A percentile compares a stretch with the other conserved stretches of the same genome.
Evolutionary conservation across 2,888 invertebrate genomes (phyloP).

Genomic region (Acrobasis repandana): DNA sequence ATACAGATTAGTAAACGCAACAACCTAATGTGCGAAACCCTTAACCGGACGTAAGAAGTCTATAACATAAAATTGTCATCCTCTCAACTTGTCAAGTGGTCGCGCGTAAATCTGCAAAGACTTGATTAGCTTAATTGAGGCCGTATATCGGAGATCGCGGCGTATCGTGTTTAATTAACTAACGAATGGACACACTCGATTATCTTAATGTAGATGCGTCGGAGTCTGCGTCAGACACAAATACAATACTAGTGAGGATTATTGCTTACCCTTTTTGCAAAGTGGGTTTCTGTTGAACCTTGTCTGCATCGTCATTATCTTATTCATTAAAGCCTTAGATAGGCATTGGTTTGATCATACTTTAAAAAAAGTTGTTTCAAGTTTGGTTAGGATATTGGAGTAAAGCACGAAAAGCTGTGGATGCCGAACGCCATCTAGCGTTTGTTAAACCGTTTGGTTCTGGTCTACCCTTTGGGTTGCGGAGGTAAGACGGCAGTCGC

Average conservation of each 20-base stretch:
- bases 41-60: not conserved
- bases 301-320: too few species aligned
- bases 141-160: conserved; percentile 72
- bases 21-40: too few species aligned
- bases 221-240: conserved; percentile 28
- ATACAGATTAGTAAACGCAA: too few species aligned
- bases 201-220: conserved; percentile 68
- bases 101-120: conserved; percentile 68
- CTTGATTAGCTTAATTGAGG: conserved; percentile 77
- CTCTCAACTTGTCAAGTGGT: conserved; percentile 4
- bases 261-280: not conserved
- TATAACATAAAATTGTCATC: conserved; percentile 15
- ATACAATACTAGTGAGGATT: not conserved
- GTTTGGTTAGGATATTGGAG: too few species aligned
- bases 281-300: not conserved
- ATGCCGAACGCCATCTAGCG: too few species aligned
- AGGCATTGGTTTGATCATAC: too few species aligned
- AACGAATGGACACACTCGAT: conserved; percentile 71
- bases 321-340: too few species aligned
- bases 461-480: too few species aligned
- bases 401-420: too few species aligned
- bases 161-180: conserved; percentile 80
- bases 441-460: too few species aligned
- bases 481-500: too few species aligned
- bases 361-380: too few species aligned